Evolutionary conservation across 2,797 vertebrate species (phyloP).

Genomic region (Anguilla obscura): DNA sequence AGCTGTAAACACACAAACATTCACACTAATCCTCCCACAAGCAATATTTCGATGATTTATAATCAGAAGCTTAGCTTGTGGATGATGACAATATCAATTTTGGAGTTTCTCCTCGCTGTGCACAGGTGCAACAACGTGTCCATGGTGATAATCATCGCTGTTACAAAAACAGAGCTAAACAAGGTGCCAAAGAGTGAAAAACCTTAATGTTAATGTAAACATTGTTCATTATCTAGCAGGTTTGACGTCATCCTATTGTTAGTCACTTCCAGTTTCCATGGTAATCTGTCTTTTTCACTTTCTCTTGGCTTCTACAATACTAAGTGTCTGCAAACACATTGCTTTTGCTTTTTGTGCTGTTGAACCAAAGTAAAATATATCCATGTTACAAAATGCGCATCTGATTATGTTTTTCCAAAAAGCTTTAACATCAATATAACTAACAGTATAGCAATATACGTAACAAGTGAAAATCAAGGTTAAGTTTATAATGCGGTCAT

Average conservation of each 20-base stretch:
- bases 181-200: neutral
- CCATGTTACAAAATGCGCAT: neutral
- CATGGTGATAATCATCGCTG: too few species aligned
- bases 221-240: neutral
- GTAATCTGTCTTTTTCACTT: neutral
- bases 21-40: neutral
- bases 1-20: neutral
- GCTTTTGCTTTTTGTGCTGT: neutral
- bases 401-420: neutral
- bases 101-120: too few species aligned
- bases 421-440: neutral
- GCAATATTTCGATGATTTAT: neutral
- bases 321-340: neutral
- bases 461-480: too few species aligned
- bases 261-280: neutral
- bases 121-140: too few species aligned
- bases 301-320: too few species aligned
- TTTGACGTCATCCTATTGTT: neutral
- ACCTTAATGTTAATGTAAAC: neutral
- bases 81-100: neutral
- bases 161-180: neutral
- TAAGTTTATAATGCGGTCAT: too few species aligned
- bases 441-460: neutral
- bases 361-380: neutral
- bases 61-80: neutral